Conservation (phyloP, 2,113 vertebrate genomes). For the Rhinolophus ferrumequinum region DNA sequence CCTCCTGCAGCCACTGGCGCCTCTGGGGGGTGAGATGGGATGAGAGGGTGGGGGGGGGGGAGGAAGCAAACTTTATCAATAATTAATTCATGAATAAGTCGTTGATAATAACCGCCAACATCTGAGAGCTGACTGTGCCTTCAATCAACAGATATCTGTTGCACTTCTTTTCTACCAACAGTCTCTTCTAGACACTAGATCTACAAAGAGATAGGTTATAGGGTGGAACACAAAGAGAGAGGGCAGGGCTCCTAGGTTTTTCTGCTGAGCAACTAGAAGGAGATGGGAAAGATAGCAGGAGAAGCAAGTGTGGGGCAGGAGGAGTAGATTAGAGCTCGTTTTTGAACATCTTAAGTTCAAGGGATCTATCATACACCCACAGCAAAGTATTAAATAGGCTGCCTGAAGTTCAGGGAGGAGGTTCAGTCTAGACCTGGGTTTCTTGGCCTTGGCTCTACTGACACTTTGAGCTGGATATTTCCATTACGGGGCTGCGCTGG, state of each 20-base stretch:
- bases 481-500: accelerated
- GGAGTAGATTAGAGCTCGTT: neutral
- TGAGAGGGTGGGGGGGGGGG: too few relatives aligned
- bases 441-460: neutral
- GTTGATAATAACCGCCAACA: neutral
- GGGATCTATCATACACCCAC: too few relatives aligned
- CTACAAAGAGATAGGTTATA: neutral
- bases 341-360: neutral
- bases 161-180: neutral
- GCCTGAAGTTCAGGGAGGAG: neutral
- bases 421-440: neutral
- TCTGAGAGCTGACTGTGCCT: neutral
- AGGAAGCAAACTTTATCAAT: neutral
- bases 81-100: neutral
- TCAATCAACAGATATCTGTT: neutral
- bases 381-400: neutral
- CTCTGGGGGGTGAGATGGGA: slow-evolving; percentile 78
- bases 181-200: neutral
- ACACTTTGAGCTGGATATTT: neutral
- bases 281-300: neutral
- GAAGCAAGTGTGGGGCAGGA: neutral
- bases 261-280: neutral
- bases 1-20: slow-evolving; percentile 90
- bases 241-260: neutral
- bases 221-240: neutral